These are phyloP conservation scores for Rugalucina vietnamica DNA, from an alignment of 2,888 invertebrate species.

Conservation along the genomic window DNA sequence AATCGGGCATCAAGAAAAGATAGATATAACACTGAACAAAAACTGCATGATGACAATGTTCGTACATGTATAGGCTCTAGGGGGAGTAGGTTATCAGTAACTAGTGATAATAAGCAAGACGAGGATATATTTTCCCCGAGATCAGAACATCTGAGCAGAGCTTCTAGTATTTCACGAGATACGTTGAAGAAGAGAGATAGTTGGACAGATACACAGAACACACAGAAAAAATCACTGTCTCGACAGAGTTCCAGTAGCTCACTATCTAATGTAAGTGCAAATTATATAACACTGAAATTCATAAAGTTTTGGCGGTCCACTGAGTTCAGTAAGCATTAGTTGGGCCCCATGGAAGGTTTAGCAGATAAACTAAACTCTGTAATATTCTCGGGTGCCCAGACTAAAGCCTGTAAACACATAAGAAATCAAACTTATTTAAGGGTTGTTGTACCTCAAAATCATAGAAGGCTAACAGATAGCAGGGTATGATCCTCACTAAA, in stretches of 20 bases:
- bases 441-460: too few species aligned
- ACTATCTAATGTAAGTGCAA: constrained; percentile 63
- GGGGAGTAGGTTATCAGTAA: constrained; percentile 49
- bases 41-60: constrained; percentile 39
- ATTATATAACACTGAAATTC: too few species aligned
- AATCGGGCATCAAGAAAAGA: constrained; percentile 59
- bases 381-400: too few species aligned
- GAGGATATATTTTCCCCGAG: constrained; percentile 50
- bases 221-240: constrained; percentile 56
- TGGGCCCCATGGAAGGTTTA: too few species aligned
- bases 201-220: constrained; percentile 32
- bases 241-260: constrained; percentile 71
- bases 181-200: constrained; percentile 26
- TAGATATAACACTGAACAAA: constrained; percentile 45
- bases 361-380: too few species aligned
- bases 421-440: too few species aligned
- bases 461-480: too few species aligned
- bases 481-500: too few species aligned
- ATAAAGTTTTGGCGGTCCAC: too few species aligned
- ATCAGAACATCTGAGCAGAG: constrained; percentile 35
- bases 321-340: too few species aligned
- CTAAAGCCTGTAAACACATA: too few species aligned
- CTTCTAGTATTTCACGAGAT: constrained; percentile 47
- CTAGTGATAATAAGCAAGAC: constrained; percentile 28
- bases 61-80: constrained; percentile 54